Evolutionary conservation across 2,797 vertebrate genomes (phyloP).

Genomic region (Sternotherus odoratus): DNA sequence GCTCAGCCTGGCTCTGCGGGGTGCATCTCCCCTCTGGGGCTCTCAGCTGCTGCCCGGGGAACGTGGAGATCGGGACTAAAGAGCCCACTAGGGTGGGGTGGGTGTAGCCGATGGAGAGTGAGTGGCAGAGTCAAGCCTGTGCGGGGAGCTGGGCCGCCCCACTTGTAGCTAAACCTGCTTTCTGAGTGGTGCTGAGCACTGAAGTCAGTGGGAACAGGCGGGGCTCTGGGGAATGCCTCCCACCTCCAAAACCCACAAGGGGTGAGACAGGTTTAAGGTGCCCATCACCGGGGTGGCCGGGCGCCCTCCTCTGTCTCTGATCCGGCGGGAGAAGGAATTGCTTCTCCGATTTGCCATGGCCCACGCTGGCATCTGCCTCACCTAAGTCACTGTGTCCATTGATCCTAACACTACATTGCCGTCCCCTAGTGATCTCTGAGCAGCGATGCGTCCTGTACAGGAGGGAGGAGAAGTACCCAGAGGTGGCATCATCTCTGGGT

Average conservation of each 20-base stretch:
- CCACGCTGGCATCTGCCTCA: neutral
- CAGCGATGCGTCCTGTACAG: neutral
- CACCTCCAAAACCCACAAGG: neutral
- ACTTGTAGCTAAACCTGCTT: neutral
- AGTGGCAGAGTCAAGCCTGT: neutral
- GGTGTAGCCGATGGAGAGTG: neutral
- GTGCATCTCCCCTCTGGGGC: neutral
- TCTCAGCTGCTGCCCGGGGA: no score
- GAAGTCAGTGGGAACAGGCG: neutral
- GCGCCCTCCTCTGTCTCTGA: neutral
- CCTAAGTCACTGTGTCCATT: neutral
- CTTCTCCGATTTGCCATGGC: neutral
- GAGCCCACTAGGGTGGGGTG: no score
- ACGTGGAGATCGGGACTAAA: neutral
- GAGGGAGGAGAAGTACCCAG: neutral
- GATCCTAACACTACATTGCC: neutral
- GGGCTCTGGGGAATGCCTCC: neutral
- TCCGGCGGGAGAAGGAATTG: neutral
- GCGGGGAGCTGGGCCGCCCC: neutral
- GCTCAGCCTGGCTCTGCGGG: neutral
- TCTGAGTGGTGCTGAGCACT: neutral
- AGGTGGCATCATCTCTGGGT: neutral
- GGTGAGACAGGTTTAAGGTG: neutral
- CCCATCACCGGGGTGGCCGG: neutral
- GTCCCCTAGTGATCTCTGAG: neutral